A percentile compares a stretch with the other conserved stretches of the same genome.
phyloP scores from a whole-genome alignment of 1,140 invertebrate genomes.

The Meloidogyne exigua region DNA sequence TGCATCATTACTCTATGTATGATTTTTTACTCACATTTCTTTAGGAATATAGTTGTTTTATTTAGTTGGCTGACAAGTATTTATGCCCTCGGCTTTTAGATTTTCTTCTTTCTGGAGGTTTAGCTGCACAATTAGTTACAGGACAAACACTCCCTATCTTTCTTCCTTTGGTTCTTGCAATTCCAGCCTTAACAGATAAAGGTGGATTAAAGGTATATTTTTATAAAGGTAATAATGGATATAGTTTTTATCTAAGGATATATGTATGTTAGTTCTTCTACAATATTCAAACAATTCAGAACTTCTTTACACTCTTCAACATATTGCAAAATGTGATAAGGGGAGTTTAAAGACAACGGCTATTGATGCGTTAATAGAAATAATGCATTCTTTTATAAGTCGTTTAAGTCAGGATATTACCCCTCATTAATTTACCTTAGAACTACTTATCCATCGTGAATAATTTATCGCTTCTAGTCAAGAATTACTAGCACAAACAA shows the following conservation, averaged over 20 bases:
- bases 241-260: neutral
- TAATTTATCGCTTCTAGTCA: too few species aligned
- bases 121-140: neutral
- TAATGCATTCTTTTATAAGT: neutral
- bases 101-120: slow-evolving; percentile 17
- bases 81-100: slow-evolving; percentile 24
- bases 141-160: slow-evolving; percentile 21
- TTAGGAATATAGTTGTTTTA: neutral
- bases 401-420: neutral
- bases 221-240: neutral
- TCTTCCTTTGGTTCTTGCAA: slow-evolving; percentile 23
- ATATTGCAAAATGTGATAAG: neutral
- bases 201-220: slow-evolving; percentile 15
- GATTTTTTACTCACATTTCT: neutral
- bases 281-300: neutral
- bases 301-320: neutral
- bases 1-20: slow-evolving; percentile 26
- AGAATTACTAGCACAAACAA: too few species aligned
- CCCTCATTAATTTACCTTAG: too few species aligned
- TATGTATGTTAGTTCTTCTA: neutral
- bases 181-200: slow-evolving; percentile 16
- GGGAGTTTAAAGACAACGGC: neutral
- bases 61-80: slow-evolving; percentile 36
- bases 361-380: neutral
- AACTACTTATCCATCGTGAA: too few species aligned